A percentile compares a stretch with the other conserved stretches of the same genome.
Evolutionary conservation across 2,797 vertebrate species (phyloP).

Genomic region (Acrossocheilus fasciatus): DNA sequence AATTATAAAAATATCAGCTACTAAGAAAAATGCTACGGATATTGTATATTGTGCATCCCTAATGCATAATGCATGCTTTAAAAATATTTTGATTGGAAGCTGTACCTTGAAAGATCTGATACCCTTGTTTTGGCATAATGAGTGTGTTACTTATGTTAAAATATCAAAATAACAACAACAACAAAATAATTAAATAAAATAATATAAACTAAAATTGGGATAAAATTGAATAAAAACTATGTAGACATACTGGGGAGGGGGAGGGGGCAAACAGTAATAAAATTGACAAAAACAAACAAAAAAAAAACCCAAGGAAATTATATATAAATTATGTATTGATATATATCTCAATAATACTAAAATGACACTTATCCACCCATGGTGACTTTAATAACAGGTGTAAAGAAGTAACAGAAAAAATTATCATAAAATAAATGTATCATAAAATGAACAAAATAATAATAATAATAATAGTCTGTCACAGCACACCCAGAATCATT

Average conservation of each 20-base stretch:
- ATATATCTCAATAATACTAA: background rate
- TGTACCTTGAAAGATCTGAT: background rate
- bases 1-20: background rate
- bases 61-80: background rate
- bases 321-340: no score
- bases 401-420: background rate
- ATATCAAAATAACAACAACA: background rate
- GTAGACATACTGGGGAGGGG: background rate
- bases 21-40: background rate
- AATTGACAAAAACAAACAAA: background rate
- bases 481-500: constrained; percentile 45
- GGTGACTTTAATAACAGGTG: background rate
- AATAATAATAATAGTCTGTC: background rate
- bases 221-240: background rate
- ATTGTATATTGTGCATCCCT: no score
- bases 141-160: background rate
- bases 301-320: no score
- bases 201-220: background rate
- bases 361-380: background rate
- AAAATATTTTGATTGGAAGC: background rate
- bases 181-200: background rate
- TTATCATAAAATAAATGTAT: background rate
- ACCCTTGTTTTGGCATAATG: background rate
- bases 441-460: background rate
- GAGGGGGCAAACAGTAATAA: no score